A percentile compares a stretch with the other conserved stretches of the same genome.
Evolutionary conservation across 2,113 vertebrate species (phyloP).

Genomic region (Pluvianellus socialis): DNA sequence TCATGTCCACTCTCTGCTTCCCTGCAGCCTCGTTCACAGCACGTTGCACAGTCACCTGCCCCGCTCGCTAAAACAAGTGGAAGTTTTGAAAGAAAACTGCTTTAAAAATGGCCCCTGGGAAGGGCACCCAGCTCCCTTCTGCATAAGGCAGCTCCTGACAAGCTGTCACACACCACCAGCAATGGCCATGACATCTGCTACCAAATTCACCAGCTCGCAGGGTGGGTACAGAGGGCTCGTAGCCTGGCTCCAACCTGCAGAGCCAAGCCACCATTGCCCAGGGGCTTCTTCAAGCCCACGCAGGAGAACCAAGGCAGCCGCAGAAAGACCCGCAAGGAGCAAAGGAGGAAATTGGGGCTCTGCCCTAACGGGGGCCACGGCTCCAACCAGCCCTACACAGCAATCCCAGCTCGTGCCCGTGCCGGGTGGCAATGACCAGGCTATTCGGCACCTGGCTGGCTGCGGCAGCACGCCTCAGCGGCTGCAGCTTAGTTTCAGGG

Average conservation of each 20-base stretch:
- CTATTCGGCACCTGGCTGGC: fast-evolving
- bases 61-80: background rate
- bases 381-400: background rate
- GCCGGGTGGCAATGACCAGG: fast-evolving
- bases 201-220: background rate
- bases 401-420: background rate
- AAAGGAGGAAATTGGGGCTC: fast-evolving
- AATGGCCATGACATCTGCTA: fast-evolving
- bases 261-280: background rate
- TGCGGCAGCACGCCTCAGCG: fast-evolving
- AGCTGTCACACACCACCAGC: background rate
- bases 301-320: background rate
- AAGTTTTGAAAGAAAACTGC: background rate
- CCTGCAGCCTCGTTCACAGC: background rate
- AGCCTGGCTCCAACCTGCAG: background rate
- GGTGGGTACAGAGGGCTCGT: background rate
- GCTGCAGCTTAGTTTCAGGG: background rate
- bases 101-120: background rate
- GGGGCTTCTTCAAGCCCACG: background rate
- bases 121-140: background rate
- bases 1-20: background rate
- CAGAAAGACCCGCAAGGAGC: background rate
- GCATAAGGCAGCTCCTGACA: background rate
- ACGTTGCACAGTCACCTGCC: fast-evolving
- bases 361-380: fast-evolving